Evolutionary conservation across 2,797 vertebrate genomes (phyloP), one percentile per base, ranked within the genome.

Genomic region (Melanotaenia nigrans): DNA sequence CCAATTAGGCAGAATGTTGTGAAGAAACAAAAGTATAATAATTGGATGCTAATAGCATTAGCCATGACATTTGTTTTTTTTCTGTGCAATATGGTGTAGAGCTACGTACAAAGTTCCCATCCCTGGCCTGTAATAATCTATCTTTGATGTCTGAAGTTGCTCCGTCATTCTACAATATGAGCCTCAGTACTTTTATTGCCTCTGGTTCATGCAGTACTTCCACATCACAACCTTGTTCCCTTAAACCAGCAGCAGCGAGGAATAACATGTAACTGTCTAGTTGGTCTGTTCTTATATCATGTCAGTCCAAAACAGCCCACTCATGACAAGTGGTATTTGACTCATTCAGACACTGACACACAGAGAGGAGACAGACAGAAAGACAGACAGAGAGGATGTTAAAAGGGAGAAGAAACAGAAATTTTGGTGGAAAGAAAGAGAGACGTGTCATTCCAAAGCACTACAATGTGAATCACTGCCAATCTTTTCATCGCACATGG

Each of bases 321-420:
- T 86, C 65, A 87, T 91, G 91, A 94, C 87, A 92, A 91, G 89
- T 89, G 88, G 85, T 89, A 83, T 90, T 93, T 92, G 90, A 91
- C 92, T 92, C 86, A 86, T 87, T 89, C 87, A 82, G 79, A 84
- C 75, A 68, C 82, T 84, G 89, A 91, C 85, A 89, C 61, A 56
- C 49, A 67, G 38, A 25, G 61, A 81, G 62, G 68, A 68, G 56
- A 51, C 22, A n/a, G 47, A 58, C 77, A 87, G 81, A 77, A 75
- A 81, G 79, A 83, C 73, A 59, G 59, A 86, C 54, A 58, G 66
- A 65, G 77, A 69, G 66, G 78, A 80, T 65, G 82, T 78, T 69
- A 62, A 70, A 75, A 78, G 78, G 69, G 75, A 78, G 75, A 83
- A 61, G 71, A 73, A 77, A 63, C 73, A 74, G 67, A 73, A 66